Evolutionary conservation across 2,888 invertebrate species (phyloP), one percentile per base, ranked within the genome.

Genomic region (Parasteatoda lunata): DNA sequence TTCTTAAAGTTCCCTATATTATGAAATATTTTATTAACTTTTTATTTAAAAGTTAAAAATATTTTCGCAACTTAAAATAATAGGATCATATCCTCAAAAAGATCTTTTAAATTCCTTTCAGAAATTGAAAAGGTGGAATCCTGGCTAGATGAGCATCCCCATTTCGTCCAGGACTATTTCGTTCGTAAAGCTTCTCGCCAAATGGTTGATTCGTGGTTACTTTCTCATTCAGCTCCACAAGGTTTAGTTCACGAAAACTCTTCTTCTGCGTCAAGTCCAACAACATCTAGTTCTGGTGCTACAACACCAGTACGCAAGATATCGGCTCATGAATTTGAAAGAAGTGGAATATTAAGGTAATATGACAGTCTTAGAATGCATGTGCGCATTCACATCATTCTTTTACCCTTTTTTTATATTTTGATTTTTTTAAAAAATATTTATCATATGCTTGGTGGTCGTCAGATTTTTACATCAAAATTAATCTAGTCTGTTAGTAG

Each of bases 101-200:
- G 30, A 1, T 30, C 2, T 30, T 30, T 30, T 30, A 30, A 30
- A 9, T 47, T 13, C 65, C 30, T 52, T 51, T 9, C 15, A 73
- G 80, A 80, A 52, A 11, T 78, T 13, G 84, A 82, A 66, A 71
- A 79, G 8, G 77, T 84, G 3, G 97, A 98, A 93, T 95, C 97
- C 91, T 98, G 98, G 98, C 94, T 98, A 90, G 98, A 98, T 93
- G 97, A 97, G 92, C 97, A 98, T 93, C 97, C 96, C 90, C 97
- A 97, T 92, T 98, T 98, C 92, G 96, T 97, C 90, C 96, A 97
- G 92, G 97, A 98, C 93, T 98, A 98, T 93, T 97, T 98, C 92
- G 94, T 97, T 92, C 96, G 97, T 93, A 97, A 98, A 93, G 97
- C 97, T 90, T 96, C 97, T 89, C 94, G 97, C 90, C 96, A 97